A percentile compares a stretch with the other conserved stretches of the same genome.
phyloP scores from a whole-genome alignment of 2,113 vertebrate genomes.

The Buteo buteo region DNA sequence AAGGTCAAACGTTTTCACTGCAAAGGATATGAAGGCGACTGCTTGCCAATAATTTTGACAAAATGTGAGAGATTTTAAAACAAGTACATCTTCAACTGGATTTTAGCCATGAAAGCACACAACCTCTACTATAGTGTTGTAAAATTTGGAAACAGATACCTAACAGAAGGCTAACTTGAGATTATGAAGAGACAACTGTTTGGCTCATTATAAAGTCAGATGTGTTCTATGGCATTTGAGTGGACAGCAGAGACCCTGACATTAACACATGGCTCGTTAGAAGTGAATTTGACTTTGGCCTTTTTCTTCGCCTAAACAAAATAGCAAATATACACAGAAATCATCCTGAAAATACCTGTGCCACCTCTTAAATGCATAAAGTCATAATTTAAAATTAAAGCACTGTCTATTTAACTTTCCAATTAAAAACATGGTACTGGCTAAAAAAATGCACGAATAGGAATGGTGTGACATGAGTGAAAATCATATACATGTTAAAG shows the following conservation, averaged over 20 bases:
- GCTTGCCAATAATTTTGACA: constrained; percentile 53
- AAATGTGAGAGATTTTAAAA: constrained; percentile 47
- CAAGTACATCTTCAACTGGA: constrained; percentile 52
- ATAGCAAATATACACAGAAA: constrained; percentile 34
- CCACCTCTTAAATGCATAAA: constrained; percentile 15
- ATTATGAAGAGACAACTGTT: constrained; percentile 72
- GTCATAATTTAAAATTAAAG: constrained; percentile 47
- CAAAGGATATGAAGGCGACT: constrained; percentile 22
- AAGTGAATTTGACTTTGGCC: constrained; percentile 64
- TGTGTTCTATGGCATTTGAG: constrained; percentile 71
- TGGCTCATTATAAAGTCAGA: constrained; percentile 76
- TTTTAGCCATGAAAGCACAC: constrained; percentile 53
- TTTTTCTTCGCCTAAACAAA: constrained; percentile 64
- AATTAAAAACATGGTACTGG: background rate
- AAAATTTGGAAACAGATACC: constrained; percentile 70
- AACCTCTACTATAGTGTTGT: constrained; percentile 20
- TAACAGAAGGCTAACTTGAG: constrained; percentile 72
- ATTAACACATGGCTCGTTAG: constrained; percentile 71
- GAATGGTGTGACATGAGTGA: background rate
- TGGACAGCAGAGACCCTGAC: constrained; percentile 71
- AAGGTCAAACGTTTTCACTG: constrained; percentile 25
- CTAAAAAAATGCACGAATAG: background rate
- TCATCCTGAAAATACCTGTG: constrained; percentile 37
- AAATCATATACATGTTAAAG: background rate
- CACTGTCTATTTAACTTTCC: background rate